Percentiles rank a stretch among this genome's conserved stretches.
These are phyloP conservation scores for Siniperca obscura DNA, from an alignment of 2,797 vertebrate species.

Conservation along the genomic window DNA sequence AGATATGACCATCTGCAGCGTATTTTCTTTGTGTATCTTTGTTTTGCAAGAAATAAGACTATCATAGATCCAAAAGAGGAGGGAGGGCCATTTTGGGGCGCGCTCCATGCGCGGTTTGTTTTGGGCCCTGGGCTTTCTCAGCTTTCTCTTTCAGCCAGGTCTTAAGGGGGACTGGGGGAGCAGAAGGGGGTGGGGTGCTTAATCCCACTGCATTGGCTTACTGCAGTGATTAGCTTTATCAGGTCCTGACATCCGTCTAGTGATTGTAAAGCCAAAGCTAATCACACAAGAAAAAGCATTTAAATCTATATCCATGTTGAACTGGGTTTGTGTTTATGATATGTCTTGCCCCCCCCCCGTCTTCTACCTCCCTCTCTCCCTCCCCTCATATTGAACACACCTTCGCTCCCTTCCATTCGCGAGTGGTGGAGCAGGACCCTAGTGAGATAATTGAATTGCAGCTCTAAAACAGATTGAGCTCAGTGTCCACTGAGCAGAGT, in stretches of 20 bases:
- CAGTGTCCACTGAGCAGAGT: conserved; percentile 79
- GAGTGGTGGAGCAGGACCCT: conserved; percentile 78
- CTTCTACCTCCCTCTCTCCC: conserved; percentile 11
- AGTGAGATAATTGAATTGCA: conserved; percentile 86
- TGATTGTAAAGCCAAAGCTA: conserved; percentile 75
- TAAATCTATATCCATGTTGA: conserved; percentile 75
- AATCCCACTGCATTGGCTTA: conserved; percentile 74
- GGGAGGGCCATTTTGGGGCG: not conserved
- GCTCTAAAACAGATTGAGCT: conserved; percentile 88
- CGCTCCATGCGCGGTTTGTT: conserved; percentile 30
- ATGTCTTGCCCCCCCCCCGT: not conserved
- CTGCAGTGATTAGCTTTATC: conserved; percentile 81
- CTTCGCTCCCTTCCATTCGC: conserved; percentile 70
- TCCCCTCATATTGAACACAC: conserved; percentile 65
- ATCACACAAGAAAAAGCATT: conserved; percentile 73
- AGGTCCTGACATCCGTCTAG: conserved; percentile 77
- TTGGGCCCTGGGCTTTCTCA: conserved; percentile 30
- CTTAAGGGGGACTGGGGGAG: conserved; percentile 38
- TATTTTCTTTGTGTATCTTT: conserved; percentile 11
- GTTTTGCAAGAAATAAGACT: not conserved
- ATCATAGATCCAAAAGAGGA: not conserved
- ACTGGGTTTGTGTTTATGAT: conserved; percentile 69
- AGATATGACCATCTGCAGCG: not conserved
- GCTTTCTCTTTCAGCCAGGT: conserved; percentile 60
- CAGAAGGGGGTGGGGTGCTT: conserved; percentile 34